phyloP scores from a whole-genome alignment of 2,113 vertebrate species.

The Dinomys branickii region DNA sequence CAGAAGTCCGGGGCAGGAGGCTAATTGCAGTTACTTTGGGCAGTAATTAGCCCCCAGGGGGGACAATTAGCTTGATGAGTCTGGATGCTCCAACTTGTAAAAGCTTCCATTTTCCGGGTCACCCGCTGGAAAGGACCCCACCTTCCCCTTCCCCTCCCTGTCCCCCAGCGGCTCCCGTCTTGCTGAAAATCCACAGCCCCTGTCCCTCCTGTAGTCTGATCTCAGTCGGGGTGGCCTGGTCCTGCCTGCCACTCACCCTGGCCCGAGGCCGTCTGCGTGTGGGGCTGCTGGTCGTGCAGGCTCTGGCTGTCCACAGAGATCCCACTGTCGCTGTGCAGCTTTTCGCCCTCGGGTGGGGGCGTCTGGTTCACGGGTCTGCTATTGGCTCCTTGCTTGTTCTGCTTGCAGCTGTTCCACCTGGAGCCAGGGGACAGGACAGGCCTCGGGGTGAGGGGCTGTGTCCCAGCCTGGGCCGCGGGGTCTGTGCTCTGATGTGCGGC shows the following conservation, averaged over 20 bases:
- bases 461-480: rapidly evolving
- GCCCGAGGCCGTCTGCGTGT: constrained; percentile 86
- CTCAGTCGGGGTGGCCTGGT: background rate
- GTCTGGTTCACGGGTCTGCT: constrained; percentile 96
- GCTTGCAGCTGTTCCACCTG: constrained; percentile 99
- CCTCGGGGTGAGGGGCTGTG: background rate
- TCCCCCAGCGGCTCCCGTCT: background rate
- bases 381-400: constrained; percentile 97
- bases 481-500: rapidly evolving
- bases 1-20: constrained; percentile 77
- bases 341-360: constrained; percentile 96
- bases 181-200: background rate
- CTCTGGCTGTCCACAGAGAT: constrained; percentile 99
- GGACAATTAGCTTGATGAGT: constrained; percentile 81
- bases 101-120: constrained; percentile 45
- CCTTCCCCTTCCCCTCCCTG: background rate
- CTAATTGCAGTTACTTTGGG: constrained; percentile 79
- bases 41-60: constrained; percentile 79
- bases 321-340: constrained; percentile 98
- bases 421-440: background rate
- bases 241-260: constrained; percentile 81
- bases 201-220: background rate
- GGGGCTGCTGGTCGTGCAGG: constrained; percentile 94
- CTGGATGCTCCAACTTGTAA: constrained; percentile 64
- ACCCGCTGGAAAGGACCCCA: background rate